phyloP scores from a whole-genome alignment of 2,888 invertebrate genomes.

The Dinocampus coccinellae region DNA sequence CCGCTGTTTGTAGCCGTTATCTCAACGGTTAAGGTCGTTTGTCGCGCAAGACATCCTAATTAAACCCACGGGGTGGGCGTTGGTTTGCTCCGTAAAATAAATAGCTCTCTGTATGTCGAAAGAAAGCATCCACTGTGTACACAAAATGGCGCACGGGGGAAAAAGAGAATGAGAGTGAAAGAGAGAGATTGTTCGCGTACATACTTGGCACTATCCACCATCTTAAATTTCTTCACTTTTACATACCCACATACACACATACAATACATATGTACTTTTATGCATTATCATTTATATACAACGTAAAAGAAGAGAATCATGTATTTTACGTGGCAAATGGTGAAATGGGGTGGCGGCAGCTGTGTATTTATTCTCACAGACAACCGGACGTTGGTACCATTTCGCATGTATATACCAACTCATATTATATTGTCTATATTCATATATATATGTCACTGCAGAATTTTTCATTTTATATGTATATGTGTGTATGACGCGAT shows the following conservation, averaged over 20 bases:
- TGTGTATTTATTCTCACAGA: constrained; percentile 25
- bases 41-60: constrained; percentile 41
- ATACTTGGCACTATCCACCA: constrained; percentile 3
- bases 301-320: constrained; percentile 1
- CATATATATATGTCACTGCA: not conserved
- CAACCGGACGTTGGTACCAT: constrained; percentile 20
- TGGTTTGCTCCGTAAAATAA: constrained; percentile 20
- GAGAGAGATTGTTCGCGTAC: not conserved
- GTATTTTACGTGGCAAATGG: constrained; percentile 20
- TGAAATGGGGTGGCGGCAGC: not conserved
- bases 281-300: constrained; percentile 4
- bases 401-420: constrained; percentile 10
- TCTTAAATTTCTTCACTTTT: constrained; percentile 7
- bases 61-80: constrained; percentile 33
- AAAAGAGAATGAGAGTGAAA: not conserved
- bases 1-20: constrained; percentile 36
- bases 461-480: not conserved
- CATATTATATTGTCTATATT: not conserved
- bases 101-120: constrained; percentile 8
- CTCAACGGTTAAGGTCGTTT: constrained; percentile 35
- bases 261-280: not conserved
- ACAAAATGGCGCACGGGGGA: constrained; percentile 9
- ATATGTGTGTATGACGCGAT: constrained; percentile 45
- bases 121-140: not conserved
- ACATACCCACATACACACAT: not conserved